Evolutionary conservation across 1,140 invertebrate genomes (phyloP).

Genomic region (Drosophila aff.): DNA sequence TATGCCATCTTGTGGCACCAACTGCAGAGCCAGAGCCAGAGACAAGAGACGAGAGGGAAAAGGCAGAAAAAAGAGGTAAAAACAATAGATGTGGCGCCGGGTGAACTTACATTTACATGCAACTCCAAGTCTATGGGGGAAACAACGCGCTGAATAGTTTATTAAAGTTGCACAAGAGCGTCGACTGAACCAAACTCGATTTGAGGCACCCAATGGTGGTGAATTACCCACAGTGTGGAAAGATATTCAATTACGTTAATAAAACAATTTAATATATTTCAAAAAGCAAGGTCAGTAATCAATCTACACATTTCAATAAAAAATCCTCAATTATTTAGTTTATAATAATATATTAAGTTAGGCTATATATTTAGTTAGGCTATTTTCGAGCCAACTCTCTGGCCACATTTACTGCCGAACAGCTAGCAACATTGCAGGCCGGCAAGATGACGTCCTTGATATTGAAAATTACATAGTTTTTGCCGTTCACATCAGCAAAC

Average conservation of each 20-base stretch:
- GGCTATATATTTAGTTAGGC: too few species aligned
- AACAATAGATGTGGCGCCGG: constrained; percentile 51
- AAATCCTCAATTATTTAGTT: neutral
- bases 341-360: neutral
- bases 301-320: neutral
- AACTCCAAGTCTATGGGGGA: constrained; percentile 28
- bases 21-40: neutral
- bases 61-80: neutral
- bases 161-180: constrained; percentile 61
- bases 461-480: constrained; percentile 66
- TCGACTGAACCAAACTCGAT: constrained; percentile 3
- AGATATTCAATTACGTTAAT: too few species aligned
- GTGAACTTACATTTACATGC: constrained; percentile 45
- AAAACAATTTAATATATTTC: neutral
- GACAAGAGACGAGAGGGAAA: too few species aligned
- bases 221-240: neutral
- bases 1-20: constrained; percentile 37
- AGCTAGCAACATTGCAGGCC: constrained; percentile 22
- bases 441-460: constrained; percentile 32
- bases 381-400: constrained; percentile 11
- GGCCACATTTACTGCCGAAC: constrained; percentile 10
- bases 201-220: constrained; percentile 7
- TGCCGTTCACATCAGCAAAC: constrained; percentile 58
- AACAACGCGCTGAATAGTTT: constrained; percentile 41
- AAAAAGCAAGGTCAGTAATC: neutral